These are phyloP conservation scores for Ischnus inquisitorius DNA, from an alignment of 2,888 invertebrate genomes.

Conservation along the genomic window DNA sequence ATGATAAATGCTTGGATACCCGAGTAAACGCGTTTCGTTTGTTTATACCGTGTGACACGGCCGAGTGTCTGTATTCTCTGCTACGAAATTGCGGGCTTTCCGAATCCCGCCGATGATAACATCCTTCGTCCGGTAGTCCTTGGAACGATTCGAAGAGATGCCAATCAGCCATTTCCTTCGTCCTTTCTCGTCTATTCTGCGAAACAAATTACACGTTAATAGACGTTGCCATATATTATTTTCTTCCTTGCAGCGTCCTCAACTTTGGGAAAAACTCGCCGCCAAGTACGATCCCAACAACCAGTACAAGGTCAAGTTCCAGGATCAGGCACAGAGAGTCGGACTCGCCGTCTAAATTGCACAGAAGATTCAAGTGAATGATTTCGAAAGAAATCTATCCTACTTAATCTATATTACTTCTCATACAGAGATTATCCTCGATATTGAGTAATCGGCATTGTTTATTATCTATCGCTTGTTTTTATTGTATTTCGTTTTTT, in stretches of 20 bases:
- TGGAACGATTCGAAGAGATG: neutral
- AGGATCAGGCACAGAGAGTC: conserved; percentile 85
- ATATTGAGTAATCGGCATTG: neutral
- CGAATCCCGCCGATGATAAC: neutral
- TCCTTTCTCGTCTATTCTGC: neutral
- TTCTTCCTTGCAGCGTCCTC: conserved; percentile 79
- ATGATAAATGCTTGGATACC: neutral
- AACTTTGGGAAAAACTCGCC: conserved; percentile 89
- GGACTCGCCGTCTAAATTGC: conserved; percentile 78
- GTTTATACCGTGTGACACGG: neutral
- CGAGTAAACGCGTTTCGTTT: neutral
- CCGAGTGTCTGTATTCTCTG: neutral
- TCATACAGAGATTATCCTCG: neutral
- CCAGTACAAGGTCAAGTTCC: conserved; percentile 89
- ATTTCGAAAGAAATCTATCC: conserved; percentile 1
- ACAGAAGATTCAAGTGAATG: neutral
- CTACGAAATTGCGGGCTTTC: neutral
- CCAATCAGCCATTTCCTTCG: neutral
- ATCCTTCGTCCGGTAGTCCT: neutral
- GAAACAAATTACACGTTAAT: neutral
- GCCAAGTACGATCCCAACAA: conserved; percentile 90
- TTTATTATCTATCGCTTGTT: neutral
- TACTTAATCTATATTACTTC: neutral
- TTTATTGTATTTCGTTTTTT: neutral
- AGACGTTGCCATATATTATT: conserved; percentile 29